Evolutionary conservation across 2,113 vertebrate genomes (phyloP).

Genomic region (Oceanites oceanicus): DNA sequence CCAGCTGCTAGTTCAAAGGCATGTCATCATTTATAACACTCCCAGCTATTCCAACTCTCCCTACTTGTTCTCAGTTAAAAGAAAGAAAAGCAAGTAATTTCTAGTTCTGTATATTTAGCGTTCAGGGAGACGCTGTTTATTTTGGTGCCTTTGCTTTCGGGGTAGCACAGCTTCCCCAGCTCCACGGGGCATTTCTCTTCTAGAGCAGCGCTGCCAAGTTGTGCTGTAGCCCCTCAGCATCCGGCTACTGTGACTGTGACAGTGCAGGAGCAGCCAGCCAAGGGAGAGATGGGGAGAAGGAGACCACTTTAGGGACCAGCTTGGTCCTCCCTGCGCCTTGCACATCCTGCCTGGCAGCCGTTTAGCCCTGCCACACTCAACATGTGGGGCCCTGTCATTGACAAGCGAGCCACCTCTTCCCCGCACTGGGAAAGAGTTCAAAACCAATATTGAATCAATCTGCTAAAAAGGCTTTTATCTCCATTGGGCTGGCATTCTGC

Average conservation of each 20-base stretch:
- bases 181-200: not conserved
- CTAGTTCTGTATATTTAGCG: not conserved
- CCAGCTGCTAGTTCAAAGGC: slow-evolving; percentile 60
- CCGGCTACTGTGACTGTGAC: fast-evolving
- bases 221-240: not conserved
- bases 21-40: slow-evolving; percentile 52
- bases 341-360: fast-evolving
- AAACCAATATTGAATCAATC: not conserved
- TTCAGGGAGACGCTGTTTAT: not conserved
- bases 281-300: not conserved
- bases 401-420: not conserved
- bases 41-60: slow-evolving; percentile 24
- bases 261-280: not conserved
- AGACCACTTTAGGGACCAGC: no score
- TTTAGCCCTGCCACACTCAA: not conserved
- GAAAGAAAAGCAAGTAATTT: not conserved
- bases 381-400: not conserved
- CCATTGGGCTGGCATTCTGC: not conserved
- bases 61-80: not conserved
- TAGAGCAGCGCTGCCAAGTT: not conserved
- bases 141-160: not conserved
- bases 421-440: not conserved
- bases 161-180: not conserved
- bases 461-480: slow-evolving; percentile 19
- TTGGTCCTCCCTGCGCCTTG: not conserved